Evolutionary conservation across 2,797 vertebrate species (phyloP), one percentile per base, ranked within the genome.

Genomic region (Coregonus sp.): DNA sequence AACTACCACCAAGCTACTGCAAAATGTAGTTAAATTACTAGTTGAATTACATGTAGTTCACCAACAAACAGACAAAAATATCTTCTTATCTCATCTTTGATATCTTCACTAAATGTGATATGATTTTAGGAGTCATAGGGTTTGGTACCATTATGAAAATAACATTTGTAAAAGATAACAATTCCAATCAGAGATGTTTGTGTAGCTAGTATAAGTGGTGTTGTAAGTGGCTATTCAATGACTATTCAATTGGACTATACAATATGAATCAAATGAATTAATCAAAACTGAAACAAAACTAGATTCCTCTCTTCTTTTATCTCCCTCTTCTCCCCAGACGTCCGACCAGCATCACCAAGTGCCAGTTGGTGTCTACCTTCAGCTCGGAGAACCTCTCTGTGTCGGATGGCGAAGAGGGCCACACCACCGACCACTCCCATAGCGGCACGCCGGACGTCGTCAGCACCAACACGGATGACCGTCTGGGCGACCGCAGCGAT

Each of bases 381-480:
- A 98, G 97, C 89, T 97, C 96, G 0, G 97, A 97, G 93, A 98
- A 97, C 80, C 94, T 96, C 74, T 95, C 94, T 0, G 94, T 94
- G 52, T 98, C 97, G 0, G 95, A 96, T 1, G 96, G 95, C 12
- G 97, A 97, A 84, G 96, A 98, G 89, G 97, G 97, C n/a, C 97
- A 96, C 82, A 97, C 96, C 31, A 98, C 96, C 0, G 97, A 98
- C 81, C 96, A 95, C 67, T 97, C 97, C 2, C 96, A 96, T 88
- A 97, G 96, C 0, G 96, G 95, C 80, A 97, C 97, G 0, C 96
- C 97, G 0, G 96, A 98, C 74, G 96, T 97, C 85, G 95, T 96
- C 91, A 97, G 97, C 88, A 97, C 96, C 82, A 96, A 97, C 92
- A 97, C 97, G 0, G 97, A 97, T 37, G 97, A 97, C 86, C 92